Evolutionary conservation across 1,140 invertebrate species (phyloP), one percentile per base, ranked within the genome.

Genomic region (Atta cephalotes): DNA sequence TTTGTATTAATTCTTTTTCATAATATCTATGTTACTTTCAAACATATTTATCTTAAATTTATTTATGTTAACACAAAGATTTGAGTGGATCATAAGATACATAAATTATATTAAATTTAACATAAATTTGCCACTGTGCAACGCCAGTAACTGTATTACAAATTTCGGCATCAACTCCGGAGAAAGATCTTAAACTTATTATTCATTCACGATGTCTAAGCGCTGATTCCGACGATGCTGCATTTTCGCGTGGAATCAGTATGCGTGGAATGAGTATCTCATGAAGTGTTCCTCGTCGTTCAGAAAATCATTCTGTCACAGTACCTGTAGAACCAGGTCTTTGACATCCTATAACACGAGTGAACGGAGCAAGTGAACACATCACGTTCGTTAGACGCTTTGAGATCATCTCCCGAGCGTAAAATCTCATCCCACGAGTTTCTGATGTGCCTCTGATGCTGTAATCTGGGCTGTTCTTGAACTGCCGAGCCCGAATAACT

Each of bases 401-500:
- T n/a, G 35, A 80, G 25, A 53, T 81, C 31, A 28, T 71, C 49
- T 71, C n/a, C 31, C 77, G 60, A 16, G 25, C 28, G 45, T 70
- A 49, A 82, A 39, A 74, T 82, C 49, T 21, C 65, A 56, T 81
- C 65, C 14, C 35, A 49, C 45, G 14, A 6, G 12, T 18, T 21
- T 10, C 31, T 18, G 39, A 63, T 31, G 53, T 7, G 45, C 14
- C 18, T 74, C 31, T 9, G 70, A 63, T 14, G 45, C 56, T 49
- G 25, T 35, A 74, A 74, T 84, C 80, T 49, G 18, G 35, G 10
- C n/a, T 16, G 63, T 28, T 79, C 45, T 31, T 45, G 76, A 63
- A 45, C 58, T 5, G 39, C 12, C 66, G 53, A 56, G 49, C 6
- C 80, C 79, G 66, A 82, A 82, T 82, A 74, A 60, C 68, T 21